Conservation (phyloP, 2,888 invertebrate genomes). For the Drosophila aldrichi region DNA sequence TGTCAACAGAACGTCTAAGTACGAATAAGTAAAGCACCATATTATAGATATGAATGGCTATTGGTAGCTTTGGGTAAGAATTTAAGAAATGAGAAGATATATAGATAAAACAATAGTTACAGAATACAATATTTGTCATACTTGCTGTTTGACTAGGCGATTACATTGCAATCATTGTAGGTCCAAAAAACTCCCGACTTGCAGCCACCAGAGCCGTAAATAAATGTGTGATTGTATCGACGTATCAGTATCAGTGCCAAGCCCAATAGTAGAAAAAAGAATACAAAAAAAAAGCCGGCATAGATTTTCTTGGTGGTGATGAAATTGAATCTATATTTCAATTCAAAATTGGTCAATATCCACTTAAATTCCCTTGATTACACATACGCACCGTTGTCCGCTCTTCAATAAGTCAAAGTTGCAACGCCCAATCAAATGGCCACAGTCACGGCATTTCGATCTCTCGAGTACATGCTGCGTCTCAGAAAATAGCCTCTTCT, state of each 20-base stretch:
- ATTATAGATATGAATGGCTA: too few species aligned
- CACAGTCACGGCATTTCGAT: slow-evolving; percentile 35
- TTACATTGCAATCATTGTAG: slow-evolving; percentile 40
- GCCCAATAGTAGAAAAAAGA: slow-evolving; percentile 9
- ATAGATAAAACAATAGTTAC: too few species aligned
- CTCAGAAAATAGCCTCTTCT: background rate
- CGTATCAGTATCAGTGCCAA: slow-evolving; percentile 34
- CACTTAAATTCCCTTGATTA: background rate
- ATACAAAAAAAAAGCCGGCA: background rate
- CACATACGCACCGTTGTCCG: slow-evolving; percentile 33
- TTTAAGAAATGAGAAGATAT: too few species aligned
- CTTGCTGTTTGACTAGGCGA: slow-evolving; percentile 14
- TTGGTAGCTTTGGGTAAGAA: too few species aligned
- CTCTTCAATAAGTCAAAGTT: slow-evolving; percentile 13
- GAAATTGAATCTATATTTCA: slow-evolving; percentile 10
- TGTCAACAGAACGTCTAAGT: too few species aligned
- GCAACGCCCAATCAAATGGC: slow-evolving; percentile 30
- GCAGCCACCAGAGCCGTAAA: slow-evolving; percentile 57
- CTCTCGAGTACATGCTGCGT: background rate
- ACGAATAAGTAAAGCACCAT: too few species aligned
- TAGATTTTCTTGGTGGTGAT: slow-evolving; percentile 1
- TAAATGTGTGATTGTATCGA: slow-evolving; percentile 38
- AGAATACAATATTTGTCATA: background rate
- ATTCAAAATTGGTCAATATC: background rate
- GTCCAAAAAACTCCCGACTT: slow-evolving; percentile 31